Percentiles rank a stretch among this genome's conserved stretches.
Evolutionary conservation across 2,888 invertebrate species (phyloP).

Genomic region (Platycheirus rosarum): DNA sequence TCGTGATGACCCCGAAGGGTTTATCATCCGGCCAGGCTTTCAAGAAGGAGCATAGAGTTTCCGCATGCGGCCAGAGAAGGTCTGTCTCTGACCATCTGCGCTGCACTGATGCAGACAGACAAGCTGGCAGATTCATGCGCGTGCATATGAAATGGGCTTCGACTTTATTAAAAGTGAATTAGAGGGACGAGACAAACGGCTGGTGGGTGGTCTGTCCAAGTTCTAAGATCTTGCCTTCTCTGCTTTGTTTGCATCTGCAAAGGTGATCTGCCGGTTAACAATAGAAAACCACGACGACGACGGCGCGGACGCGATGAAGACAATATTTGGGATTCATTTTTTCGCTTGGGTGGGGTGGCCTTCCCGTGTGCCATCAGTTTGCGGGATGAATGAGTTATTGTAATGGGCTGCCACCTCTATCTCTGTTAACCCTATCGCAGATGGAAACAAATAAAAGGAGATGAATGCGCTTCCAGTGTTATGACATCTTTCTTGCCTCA

Average conservation of each 20-base stretch:
- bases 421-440: conserved; percentile 50
- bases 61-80: conserved; percentile 35
- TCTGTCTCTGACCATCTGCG: conserved; percentile 56
- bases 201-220: conserved; percentile 69
- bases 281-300: conserved; percentile 44
- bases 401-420: conserved; percentile 63
- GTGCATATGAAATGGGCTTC: conserved; percentile 68
- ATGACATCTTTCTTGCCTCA: conserved; percentile 70
- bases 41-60: conserved; percentile 31
- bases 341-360: conserved; percentile 59
- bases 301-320: conserved; percentile 23
- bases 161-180: conserved; percentile 73
- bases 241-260: conserved; percentile 60
- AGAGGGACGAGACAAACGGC: conserved; percentile 57
- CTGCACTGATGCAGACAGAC: conserved; percentile 41
- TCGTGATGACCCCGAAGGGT: conserved; percentile 70
- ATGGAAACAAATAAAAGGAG: conserved; percentile 53
- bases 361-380: neutral
- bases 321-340: conserved; percentile 43
- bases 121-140: conserved; percentile 63
- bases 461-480: conserved; percentile 69
- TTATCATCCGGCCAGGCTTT: conserved; percentile 40
- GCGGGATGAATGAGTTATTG: conserved; percentile 65
- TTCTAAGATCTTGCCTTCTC: conserved; percentile 60
- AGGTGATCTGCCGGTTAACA: conserved; percentile 72